Evolutionary conservation across 2,113 vertebrate species (phyloP).

Genomic region (Notiomystis cincta): DNA sequence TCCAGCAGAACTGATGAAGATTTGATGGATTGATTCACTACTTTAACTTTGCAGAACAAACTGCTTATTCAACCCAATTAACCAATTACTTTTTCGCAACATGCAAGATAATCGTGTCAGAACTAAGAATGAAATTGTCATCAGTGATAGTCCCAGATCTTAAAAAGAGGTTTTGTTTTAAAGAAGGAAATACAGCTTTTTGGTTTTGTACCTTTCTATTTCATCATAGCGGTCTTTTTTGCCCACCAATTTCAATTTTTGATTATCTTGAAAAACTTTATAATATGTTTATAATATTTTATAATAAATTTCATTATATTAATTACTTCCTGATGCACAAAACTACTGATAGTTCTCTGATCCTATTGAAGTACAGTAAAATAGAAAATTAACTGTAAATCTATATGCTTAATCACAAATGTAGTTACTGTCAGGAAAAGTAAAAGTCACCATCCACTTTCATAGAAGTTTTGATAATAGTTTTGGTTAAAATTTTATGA

Average conservation of each 20-base stretch:
- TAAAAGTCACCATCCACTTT: not conserved
- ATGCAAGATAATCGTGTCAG: not conserved
- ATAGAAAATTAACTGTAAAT: not conserved
- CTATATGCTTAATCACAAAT: not conserved
- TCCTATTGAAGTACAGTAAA: not conserved
- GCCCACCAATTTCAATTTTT: not conserved
- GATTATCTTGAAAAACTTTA: not conserved
- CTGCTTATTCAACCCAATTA: not conserved
- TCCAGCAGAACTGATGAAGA: not conserved
- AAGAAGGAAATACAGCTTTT: not conserved
- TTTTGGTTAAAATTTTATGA: not conserved
- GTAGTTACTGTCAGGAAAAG: not conserved
- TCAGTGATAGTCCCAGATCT: not conserved
- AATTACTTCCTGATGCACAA: not conserved
- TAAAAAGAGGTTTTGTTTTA: not conserved
- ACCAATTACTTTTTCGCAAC: not conserved
- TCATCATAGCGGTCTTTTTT: not conserved
- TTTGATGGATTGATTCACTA: not conserved
- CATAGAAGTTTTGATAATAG: not conserved
- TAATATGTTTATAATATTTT: too few relatives aligned
- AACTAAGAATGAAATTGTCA: not conserved
- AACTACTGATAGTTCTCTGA: not conserved
- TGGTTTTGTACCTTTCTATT: not conserved
- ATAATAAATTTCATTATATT: not conserved
- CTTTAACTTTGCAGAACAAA: not conserved